Evolutionary conservation across 2,113 vertebrate species (phyloP), one percentile per base, ranked within the genome.

Genomic region (Dromas ardeola): DNA sequence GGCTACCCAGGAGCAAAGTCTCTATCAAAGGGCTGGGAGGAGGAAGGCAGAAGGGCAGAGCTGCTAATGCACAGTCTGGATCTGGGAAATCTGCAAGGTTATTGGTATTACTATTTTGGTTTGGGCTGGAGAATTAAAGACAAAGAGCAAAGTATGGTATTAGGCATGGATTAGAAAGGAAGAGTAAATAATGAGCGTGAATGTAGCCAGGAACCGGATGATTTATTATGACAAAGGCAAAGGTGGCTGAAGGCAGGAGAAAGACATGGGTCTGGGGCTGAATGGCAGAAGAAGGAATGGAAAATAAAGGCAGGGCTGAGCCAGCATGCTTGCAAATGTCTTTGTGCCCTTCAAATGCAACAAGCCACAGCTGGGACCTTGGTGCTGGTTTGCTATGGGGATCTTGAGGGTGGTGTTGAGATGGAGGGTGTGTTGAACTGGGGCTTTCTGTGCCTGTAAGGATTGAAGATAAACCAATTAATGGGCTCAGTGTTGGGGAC

Each of bases 51-150:
- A 90, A 86, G 86, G 53, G 32, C 69, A 91, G 65, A 88, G 63
- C 32, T 87, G 38, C n/a, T 84, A 71, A 90, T 49, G 52, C 53
- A 36, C 42, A 32, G 18, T 61, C 67, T 89, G 93, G 61, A 84
- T 94, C 87, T 45, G 26, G 69, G 58, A 95, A 80, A 92, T 76
- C 74, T 91, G 47, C 70, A 72, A 93, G 87, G 63, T 88, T 90
- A 58, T 85, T 74, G 52, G 26, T 38, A 86, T 90, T 87, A 82
- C 74, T 65, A 58, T 47, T 78, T 91, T 93, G 50, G 55, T 91
- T 83, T 85, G 70, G 74, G 47, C 65, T 93, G 65, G 59, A 86
- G 94, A 96, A 95, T 71, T 77, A 61, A 93, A 97, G 85, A 49
- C 23, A 9, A 88, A 91, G 82, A 70, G 43, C 53, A 97, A 95